Evolutionary conservation across 2,888 invertebrate species (phyloP), one percentile per base, ranked within the genome.

Genomic region (Iselma pallidipennis): DNA sequence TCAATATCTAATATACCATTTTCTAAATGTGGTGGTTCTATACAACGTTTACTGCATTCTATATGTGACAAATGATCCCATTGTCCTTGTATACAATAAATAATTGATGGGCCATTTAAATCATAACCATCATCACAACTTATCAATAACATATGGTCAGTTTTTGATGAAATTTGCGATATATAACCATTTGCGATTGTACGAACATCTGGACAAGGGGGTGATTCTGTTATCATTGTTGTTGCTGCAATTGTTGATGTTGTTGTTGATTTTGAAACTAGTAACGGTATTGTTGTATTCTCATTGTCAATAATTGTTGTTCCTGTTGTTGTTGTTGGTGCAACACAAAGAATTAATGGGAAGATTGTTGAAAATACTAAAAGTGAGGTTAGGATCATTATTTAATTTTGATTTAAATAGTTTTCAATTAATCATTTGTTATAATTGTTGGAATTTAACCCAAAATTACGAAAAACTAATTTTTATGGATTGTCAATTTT

Each of bases 41-140:
- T 61, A 68, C 81, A 82, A 12, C 74, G 67, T 59, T 72, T 70
- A 31, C 71, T 67, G 63, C 82, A 82, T 50, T 61, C 56, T 19
- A 71, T 64, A n/a, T 50, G 58, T 1, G 58, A 25, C 7, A 61
- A 56, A 21, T 50, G 45, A 23, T 78, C 75, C 82, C 82, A 82
- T 49, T 70, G 68, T 6, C 80, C 79, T 61, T 79, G 71, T 21
- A 73, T 67, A 59, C 82, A 82, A 23, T 73, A 66, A 55, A 81
- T 71, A 66, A 77, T 76, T n/a, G 76, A 69, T 28, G 74, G 71
- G 19, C 81, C 81, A 51, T 76, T 68, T 48, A 82, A 69, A 68
- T 80, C 79, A 65, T 74, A 81, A 2, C 79, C 79, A 14, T 68
- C 61, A 16, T 75, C 59, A 63, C 82, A 82, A 56, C 71, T 70